Conservation (phyloP, 2,888 invertebrate genomes). For the Leptinotarsa rubiginosa region DNA sequence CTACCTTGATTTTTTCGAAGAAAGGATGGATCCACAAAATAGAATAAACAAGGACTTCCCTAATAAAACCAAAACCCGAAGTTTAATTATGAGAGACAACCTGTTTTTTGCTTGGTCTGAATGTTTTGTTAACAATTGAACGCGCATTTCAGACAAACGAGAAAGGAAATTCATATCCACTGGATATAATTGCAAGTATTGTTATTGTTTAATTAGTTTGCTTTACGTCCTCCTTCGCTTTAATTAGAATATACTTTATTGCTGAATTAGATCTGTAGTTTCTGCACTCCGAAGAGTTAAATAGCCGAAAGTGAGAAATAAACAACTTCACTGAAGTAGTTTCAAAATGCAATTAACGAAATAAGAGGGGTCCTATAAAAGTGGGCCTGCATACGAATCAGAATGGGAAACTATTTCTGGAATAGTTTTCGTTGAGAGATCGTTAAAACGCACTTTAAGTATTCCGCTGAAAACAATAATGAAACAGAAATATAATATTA, state of each 20-base stretch:
- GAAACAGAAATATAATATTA: background rate
- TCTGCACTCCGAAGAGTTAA: conserved; percentile 11
- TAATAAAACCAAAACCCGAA: too few species aligned
- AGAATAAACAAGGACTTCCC: too few species aligned
- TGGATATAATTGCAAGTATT: conserved; percentile 9
- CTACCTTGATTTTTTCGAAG: too few species aligned
- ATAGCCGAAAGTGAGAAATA: background rate
- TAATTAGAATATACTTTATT: conserved; percentile 22
- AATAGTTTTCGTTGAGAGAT: background rate
- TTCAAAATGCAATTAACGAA: conserved; percentile 7
- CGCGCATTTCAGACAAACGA: background rate
- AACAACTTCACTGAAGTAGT: conserved; percentile 7
- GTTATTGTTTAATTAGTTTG: conserved; percentile 19
- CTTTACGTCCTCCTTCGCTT: conserved; percentile 8
- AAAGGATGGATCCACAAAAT: too few species aligned
- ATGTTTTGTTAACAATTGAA: background rate
- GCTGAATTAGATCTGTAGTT: conserved; percentile 12
- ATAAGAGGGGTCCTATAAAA: background rate
- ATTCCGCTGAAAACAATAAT: background rate
- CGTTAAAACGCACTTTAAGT: background rate
- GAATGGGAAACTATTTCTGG: background rate
- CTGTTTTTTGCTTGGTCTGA: background rate
- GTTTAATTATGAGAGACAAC: background rate
- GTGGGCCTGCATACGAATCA: background rate
- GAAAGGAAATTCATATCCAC: conserved; percentile 6